phyloP scores from a whole-genome alignment of 2,797 vertebrate genomes.

The Anguilla megastoma region DNA sequence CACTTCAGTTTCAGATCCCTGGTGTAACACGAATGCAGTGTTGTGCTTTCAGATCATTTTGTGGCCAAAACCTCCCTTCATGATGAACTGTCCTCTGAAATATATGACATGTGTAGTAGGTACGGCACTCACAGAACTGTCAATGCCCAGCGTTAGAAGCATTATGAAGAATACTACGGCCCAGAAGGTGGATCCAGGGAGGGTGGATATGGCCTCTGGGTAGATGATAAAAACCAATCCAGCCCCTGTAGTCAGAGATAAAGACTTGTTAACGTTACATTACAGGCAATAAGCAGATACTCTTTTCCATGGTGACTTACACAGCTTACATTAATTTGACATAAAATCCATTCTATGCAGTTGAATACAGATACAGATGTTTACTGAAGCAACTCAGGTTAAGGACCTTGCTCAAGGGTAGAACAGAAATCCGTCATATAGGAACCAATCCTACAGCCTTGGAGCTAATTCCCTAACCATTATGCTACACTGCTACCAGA shows the following conservation, averaged over 20 bases:
- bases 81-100: neutral
- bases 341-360: neutral
- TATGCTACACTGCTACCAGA: neutral
- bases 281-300: neutral
- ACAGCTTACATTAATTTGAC: too few species aligned
- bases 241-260: slow-evolving; percentile 73
- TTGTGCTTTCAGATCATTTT: neutral
- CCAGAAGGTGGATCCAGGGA: slow-evolving; percentile 94
- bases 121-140: slow-evolving; percentile 86
- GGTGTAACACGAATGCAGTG: neutral
- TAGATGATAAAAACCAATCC: slow-evolving; percentile 97
- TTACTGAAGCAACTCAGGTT: neutral
- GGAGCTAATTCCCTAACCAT: too few species aligned
- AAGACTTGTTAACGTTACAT: neutral
- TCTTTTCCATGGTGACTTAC: neutral
- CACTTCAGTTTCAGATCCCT: neutral
- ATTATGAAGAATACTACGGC: slow-evolving; percentile 96
- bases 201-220: slow-evolving; percentile 96
- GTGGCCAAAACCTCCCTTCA: neutral
- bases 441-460: neutral
- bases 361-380: neutral
- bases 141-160: slow-evolving; percentile 93
- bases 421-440: too few species aligned
- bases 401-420: too few species aligned
- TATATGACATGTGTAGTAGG: neutral